Percentiles rank a stretch among this genome's conserved stretches.
phyloP scores from a whole-genome alignment of 2,797 vertebrate species.

The Takifugu rubripes region DNA sequence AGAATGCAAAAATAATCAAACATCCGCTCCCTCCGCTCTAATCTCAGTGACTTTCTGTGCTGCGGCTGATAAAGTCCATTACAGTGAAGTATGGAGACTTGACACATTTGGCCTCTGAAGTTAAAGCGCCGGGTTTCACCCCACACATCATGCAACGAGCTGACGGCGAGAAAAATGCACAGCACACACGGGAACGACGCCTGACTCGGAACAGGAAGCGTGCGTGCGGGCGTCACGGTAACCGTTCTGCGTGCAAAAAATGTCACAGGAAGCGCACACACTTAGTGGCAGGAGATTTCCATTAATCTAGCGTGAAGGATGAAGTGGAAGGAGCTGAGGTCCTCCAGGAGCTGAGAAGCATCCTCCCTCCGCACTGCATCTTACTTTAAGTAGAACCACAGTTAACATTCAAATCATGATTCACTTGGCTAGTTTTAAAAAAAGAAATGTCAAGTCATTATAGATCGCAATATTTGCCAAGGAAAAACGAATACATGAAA shows the following conservation, averaged over 20 bases:
- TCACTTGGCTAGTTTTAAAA: constrained; percentile 72
- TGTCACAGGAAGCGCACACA: too few species aligned
- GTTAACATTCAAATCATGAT: constrained; percentile 80
- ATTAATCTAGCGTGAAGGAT: constrained; percentile 48
- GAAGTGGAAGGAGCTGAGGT: constrained; percentile 33
- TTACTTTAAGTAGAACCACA: constrained; percentile 54
- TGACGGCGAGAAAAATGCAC: constrained; percentile 50
- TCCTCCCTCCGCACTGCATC: constrained; percentile 50
- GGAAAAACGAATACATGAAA: constrained; percentile 84
- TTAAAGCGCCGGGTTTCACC: constrained; percentile 49
- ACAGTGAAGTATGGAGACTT: constrained; percentile 63
- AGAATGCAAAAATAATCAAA: constrained; percentile 70
- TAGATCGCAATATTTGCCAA: constrained; percentile 77
- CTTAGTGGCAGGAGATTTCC: constrained; percentile 22
- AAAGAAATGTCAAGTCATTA: constrained; percentile 83
- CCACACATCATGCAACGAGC: constrained; percentile 46
- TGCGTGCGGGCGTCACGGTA: neutral
- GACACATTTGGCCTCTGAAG: constrained; percentile 67
- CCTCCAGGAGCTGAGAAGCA: constrained; percentile 52
- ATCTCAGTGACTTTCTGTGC: constrained; percentile 72
- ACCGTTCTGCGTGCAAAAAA: constrained; percentile 4
- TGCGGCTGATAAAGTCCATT: constrained; percentile 74
- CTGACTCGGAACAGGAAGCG: constrained; percentile 5
- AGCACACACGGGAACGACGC: constrained; percentile 36
- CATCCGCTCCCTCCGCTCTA: constrained; percentile 57